These are phyloP conservation scores for Agapornis roseicollis DNA, from an alignment of 2,113 vertebrate species.

Conservation along the genomic window DNA sequence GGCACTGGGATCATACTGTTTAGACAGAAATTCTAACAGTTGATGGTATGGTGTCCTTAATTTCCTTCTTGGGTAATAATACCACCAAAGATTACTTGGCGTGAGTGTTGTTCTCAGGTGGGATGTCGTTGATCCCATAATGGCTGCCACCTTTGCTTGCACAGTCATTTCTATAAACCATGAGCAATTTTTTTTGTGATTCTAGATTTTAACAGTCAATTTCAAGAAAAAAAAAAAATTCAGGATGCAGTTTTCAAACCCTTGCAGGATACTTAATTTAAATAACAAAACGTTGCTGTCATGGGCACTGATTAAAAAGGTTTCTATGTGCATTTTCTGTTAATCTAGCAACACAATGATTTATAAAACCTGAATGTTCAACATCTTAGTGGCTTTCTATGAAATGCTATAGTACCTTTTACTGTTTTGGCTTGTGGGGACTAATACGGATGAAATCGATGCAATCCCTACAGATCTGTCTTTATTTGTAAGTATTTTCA, in stretches of 20 bases:
- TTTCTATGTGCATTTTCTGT: background rate
- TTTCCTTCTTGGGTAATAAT: background rate
- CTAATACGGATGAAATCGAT: background rate
- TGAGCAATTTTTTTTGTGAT: background rate
- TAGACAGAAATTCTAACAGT: background rate
- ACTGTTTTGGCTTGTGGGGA: background rate
- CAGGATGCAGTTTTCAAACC: background rate
- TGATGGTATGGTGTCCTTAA: background rate
- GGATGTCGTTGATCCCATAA: conserved; percentile 16
- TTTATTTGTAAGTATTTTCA: background rate
- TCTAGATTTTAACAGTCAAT: background rate
- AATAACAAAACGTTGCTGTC: background rate
- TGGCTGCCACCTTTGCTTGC: conserved; percentile 44
- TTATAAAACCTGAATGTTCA: background rate
- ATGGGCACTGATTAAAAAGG: background rate
- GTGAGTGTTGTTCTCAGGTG: background rate
- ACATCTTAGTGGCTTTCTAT: background rate
- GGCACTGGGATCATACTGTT: background rate
- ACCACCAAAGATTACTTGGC: background rate
- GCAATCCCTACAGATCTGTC: background rate
- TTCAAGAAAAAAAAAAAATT: background rate
- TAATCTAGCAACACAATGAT: background rate
- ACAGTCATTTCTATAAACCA: background rate
- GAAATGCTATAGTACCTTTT: background rate
- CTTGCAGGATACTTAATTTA: background rate